A percentile compares a stretch with the other conserved stretches of the same genome.
phyloP scores from a whole-genome alignment of 1,140 invertebrate species.

The Melanaphis sacchari region DNA sequence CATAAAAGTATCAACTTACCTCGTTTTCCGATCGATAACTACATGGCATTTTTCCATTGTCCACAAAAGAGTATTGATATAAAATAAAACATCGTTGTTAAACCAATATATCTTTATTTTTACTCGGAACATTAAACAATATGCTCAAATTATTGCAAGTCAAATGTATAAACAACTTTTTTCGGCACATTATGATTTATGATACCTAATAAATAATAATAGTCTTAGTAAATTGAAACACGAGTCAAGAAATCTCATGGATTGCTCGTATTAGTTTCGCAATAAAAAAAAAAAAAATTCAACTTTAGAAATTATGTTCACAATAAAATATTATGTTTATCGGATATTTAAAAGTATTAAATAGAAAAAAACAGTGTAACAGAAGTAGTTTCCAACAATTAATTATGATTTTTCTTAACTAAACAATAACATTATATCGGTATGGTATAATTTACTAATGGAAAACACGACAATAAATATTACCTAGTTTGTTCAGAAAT shows the following conservation, averaged over 20 bases:
- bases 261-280: neutral
- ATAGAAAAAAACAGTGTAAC: neutral
- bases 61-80: neutral
- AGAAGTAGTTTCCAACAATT: neutral
- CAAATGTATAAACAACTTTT: neutral
- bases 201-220: neutral
- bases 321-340: neutral
- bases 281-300: neutral
- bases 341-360: neutral
- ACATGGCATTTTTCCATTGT: neutral
- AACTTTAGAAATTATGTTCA: neutral
- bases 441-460: conserved; percentile 12
- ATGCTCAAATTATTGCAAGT: neutral
- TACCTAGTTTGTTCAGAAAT: neutral
- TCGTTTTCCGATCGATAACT: neutral
- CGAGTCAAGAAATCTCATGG: neutral
- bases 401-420: neutral
- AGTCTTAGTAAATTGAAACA: neutral
- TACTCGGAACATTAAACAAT: neutral
- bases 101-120: neutral
- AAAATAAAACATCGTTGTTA: neutral
- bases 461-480: neutral
- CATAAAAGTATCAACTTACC: neutral
- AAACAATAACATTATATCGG: neutral
- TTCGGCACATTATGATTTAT: neutral